Evolutionary conservation across 2,888 invertebrate species (phyloP).

Genomic region (Hermodice carunculata): DNA sequence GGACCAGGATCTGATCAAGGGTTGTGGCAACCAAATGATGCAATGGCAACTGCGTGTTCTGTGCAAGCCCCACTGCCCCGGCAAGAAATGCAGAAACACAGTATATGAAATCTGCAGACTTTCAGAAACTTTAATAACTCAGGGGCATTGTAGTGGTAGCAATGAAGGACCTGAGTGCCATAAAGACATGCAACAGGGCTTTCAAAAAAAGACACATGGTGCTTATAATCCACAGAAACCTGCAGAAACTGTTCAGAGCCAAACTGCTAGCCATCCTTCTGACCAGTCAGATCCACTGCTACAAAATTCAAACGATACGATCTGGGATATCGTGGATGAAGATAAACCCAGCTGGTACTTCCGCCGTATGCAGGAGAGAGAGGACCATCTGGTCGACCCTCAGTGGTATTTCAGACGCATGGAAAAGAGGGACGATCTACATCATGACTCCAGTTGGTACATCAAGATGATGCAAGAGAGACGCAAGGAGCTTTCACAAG

Average conservation of each 20-base stretch:
- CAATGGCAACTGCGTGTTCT: constrained; percentile 33
- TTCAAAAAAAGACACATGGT: background rate
- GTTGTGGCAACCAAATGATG: constrained; percentile 36
- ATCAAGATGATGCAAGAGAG: background rate
- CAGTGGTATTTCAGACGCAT: background rate
- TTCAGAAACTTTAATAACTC: background rate
- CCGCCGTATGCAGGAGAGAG: background rate
- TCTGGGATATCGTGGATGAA: background rate
- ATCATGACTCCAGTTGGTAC: constrained; percentile 7
- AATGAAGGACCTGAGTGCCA: background rate
- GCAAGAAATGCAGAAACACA: constrained; percentile 7
- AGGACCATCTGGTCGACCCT: background rate
- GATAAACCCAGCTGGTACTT: background rate
- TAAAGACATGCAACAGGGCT: background rate
- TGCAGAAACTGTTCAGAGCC: too few relatives aligned
- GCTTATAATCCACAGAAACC: too few relatives aligned
- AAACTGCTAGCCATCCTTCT: too few relatives aligned
- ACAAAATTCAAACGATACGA: background rate
- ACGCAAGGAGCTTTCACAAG: background rate
- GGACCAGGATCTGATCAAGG: constrained; percentile 27
- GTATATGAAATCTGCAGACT: background rate
- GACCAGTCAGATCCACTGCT: too few relatives aligned
- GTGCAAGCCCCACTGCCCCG: constrained; percentile 18
- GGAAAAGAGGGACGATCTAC: background rate
- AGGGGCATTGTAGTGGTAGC: background rate